phyloP scores from a whole-genome alignment of 2,113 vertebrate genomes.

The Tetrax tetrax region DNA sequence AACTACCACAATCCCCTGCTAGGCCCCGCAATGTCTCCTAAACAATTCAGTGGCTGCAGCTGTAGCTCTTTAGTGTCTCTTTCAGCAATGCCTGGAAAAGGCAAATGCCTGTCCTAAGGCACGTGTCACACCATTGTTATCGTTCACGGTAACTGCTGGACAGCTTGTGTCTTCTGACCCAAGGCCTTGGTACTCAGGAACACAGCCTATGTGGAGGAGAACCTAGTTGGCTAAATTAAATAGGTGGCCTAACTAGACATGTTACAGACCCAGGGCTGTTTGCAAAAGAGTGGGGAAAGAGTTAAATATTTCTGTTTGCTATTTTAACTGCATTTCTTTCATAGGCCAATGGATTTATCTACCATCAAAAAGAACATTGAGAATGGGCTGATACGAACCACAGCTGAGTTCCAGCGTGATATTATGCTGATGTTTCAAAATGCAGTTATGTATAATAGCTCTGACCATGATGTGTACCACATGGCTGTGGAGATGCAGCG shows the following conservation, averaged over 20 bases:
- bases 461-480: conserved; percentile 98
- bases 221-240: not conserved
- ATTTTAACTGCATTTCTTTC: not conserved
- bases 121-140: not conserved
- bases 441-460: conserved; percentile 99
- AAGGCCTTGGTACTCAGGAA: not conserved
- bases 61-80: not conserved
- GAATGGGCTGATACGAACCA: conserved; percentile 95
- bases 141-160: not conserved
- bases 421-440: conserved; percentile 99
- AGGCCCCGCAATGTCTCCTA: not conserved
- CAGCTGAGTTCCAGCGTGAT: conserved; percentile 97
- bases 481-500: conserved; percentile 99
- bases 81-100: not conserved
- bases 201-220: not conserved
- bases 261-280: not conserved
- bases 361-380: conserved; percentile 99
- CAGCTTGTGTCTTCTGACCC: not conserved
- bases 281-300: not conserved
- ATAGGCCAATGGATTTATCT: conserved; percentile 97
- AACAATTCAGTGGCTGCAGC: not conserved
- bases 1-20: not conserved
- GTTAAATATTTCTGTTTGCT: not conserved
- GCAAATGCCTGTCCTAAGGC: not conserved
- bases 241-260: not conserved